Base-by-base conservation (phyloP, 2,113 vertebrate species). In the Ascaphus truei region DNA sequence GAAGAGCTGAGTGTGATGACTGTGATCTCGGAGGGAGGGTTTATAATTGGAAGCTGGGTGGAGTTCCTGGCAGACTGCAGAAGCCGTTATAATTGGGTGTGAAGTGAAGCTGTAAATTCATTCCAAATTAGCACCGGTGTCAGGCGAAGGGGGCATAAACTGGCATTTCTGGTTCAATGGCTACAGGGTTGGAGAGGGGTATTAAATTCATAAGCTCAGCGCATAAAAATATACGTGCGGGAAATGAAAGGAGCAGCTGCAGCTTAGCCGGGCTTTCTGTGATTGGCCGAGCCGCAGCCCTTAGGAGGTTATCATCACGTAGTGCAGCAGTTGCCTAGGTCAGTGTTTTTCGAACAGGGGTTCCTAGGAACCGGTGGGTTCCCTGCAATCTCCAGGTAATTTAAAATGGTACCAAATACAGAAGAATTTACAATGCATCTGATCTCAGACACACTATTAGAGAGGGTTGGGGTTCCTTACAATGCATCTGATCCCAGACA, bases 51-150 rank as follows among this genome's bases (percentile, higher is more conserved):
- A 26, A 29, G 22, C n/a, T 18, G 7, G 59, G 18, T 30, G 59
- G 41, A 45, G 39, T 29, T 47, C 37, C 33, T 60, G 57, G 16
- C 57, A 29, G 13, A 12, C 57, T 26, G 36, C 36, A 25, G 57
- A n/a, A 33, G 41, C 57, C 25, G 15, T 43, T 60, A 60, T 60
- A 60, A 60, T 60, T 60, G 57, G 57, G 57, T 61, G 58, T 31
- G 39, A 61, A 61, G 58, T 13, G 12, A 29, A 43, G 37, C 58
- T 61, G 58, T 61, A 61, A 61, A 61, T 61, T 30, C 27, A 25
- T 18, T 61, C 37, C n/a, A 45, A 41, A 31, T 61, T 61, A 29
- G 26, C 39, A 47, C 20, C 39, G 4, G 25, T 29, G 50, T 52
- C 50, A 29, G 50, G 25, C 25, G 25, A 29, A n/a, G n/a, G 13